Evolutionary conservation across 2,797 vertebrate genomes (phyloP).

Genomic region (Xyrichtys novacula): DNA sequence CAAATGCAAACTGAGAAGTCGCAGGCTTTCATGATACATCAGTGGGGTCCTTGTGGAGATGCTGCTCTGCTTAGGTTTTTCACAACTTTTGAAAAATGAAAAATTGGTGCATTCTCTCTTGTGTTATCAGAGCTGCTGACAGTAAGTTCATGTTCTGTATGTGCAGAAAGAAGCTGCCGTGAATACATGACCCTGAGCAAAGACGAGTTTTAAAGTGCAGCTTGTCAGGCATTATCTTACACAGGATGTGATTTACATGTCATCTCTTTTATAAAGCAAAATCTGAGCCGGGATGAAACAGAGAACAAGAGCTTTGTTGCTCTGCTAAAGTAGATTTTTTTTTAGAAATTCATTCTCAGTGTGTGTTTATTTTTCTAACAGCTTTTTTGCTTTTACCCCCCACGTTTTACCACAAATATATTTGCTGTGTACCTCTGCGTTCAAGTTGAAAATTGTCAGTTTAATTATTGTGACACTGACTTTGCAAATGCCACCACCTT

Average conservation of each 20-base stretch:
- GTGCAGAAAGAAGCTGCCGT: constrained; percentile 41
- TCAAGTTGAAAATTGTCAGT: too few species aligned
- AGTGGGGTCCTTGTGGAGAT: constrained; percentile 79
- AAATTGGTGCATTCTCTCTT: constrained; percentile 74
- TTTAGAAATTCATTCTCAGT: too few species aligned
- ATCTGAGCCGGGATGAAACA: background rate
- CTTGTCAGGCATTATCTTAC: constrained; percentile 40
- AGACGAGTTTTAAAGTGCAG: constrained; percentile 36
- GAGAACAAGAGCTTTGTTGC: background rate
- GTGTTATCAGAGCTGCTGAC: constrained; percentile 74
- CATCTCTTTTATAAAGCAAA: constrained; percentile 10
- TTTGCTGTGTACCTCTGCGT: too few species aligned
- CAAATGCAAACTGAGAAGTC: constrained; percentile 84
- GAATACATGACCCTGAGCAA: constrained; percentile 66
- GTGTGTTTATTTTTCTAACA: background rate
- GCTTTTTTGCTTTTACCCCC: background rate
- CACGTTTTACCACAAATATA: background rate
- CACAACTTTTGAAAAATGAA: constrained; percentile 77
- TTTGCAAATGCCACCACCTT: too few species aligned
- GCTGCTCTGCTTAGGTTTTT: constrained; percentile 79
- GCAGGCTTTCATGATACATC: constrained; percentile 82
- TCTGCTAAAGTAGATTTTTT: background rate
- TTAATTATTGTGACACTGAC: too few species aligned
- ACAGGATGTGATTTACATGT: constrained; percentile 26
- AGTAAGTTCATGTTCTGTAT: constrained; percentile 71